Percentiles rank a stretch among this genome's conserved stretches.
phyloP scores from a whole-genome alignment of 2,113 vertebrate genomes.

The Chinchilla lanigera region DNA sequence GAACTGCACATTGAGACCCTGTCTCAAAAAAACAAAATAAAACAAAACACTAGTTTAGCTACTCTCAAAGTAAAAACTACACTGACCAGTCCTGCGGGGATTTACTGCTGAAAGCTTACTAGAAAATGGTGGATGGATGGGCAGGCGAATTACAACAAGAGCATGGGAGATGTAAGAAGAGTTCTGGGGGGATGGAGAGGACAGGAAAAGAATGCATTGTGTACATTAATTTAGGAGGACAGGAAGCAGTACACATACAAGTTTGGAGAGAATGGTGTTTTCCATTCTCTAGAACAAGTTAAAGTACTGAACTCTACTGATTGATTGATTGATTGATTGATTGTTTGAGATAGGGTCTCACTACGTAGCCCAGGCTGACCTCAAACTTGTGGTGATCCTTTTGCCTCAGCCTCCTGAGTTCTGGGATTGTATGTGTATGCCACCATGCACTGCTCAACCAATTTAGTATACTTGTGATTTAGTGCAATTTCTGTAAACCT shows the following conservation, averaged over 20 bases:
- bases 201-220: neutral
- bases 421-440: neutral
- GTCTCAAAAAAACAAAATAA: too few relatives aligned
- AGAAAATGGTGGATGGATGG: neutral
- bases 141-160: neutral
- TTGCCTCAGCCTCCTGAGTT: neutral
- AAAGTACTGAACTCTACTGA: neutral
- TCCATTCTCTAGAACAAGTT: constrained; percentile 26
- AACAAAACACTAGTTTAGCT: neutral
- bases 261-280: neutral
- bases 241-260: neutral
- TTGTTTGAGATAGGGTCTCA: neutral
- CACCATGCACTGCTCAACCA: neutral
- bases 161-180: neutral
- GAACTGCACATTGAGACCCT: too few relatives aligned
- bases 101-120: neutral
- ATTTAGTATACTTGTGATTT: neutral
- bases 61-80: neutral
- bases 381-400: neutral
- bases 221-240: neutral
- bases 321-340: neutral
- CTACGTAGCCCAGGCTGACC: neutral
- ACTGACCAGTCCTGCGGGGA: neutral
- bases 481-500: neutral
- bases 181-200: neutral